phyloP scores from a whole-genome alignment of 2,888 invertebrate species.

The Epistrophella euchroma region DNA sequence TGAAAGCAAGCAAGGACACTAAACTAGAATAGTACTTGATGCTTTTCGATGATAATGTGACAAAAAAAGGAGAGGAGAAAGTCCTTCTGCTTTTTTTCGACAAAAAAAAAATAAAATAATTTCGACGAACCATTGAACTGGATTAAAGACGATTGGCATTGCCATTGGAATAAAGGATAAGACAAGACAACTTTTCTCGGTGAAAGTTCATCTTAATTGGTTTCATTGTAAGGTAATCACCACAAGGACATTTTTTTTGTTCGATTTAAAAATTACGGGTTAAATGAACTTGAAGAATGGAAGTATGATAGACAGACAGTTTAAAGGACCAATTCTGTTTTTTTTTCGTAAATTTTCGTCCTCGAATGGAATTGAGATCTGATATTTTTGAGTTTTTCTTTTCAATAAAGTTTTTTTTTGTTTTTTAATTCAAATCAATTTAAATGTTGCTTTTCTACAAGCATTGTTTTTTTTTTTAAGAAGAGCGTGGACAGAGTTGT shows the following conservation, averaged over 20 bases:
- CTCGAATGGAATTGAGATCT: constrained; percentile 44
- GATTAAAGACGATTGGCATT: constrained; percentile 53
- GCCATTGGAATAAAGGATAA: constrained; percentile 47
- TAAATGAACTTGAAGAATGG: constrained; percentile 65
- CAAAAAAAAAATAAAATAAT: not conserved
- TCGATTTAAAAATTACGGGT: constrained; percentile 69
- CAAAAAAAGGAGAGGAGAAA: constrained; percentile 43
- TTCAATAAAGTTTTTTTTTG: constrained; percentile 1
- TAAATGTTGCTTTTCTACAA: not conserved
- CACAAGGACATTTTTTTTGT: constrained; percentile 65
- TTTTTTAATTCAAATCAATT: constrained; percentile 5
- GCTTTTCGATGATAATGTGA: constrained; percentile 49
- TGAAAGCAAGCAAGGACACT: constrained; percentile 49
- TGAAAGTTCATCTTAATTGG: constrained; percentile 76
- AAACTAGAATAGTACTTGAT: not conserved
- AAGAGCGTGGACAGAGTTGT: not conserved
- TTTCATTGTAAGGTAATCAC: constrained; percentile 77
- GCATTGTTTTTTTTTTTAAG: not conserved
- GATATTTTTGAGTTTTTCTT: constrained; percentile 36
- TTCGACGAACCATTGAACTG: constrained; percentile 37
- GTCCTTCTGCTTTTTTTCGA: constrained; percentile 4
- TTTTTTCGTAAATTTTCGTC: constrained; percentile 15
- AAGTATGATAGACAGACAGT: constrained; percentile 32
- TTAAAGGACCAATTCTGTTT: constrained; percentile 32
- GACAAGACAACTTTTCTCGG: constrained; percentile 55